These are phyloP conservation scores for Tenthredo notha DNA, from an alignment of 2,888 invertebrate species.

Conservation along the genomic window DNA sequence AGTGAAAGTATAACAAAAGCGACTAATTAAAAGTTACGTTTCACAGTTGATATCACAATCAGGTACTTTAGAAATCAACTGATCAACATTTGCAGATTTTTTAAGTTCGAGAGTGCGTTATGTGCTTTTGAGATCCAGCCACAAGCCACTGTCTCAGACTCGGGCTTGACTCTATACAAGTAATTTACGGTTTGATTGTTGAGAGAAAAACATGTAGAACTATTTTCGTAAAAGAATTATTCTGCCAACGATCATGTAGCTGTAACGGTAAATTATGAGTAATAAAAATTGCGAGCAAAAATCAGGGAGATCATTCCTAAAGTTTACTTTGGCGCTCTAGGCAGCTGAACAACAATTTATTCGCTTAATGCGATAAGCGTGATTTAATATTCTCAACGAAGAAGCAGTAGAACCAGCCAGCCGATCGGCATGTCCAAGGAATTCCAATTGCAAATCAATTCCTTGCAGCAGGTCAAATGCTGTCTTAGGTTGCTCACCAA, in stretches of 20 bases:
- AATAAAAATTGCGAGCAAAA: neutral
- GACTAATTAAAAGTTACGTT: constrained; percentile 1
- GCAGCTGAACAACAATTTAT: neutral
- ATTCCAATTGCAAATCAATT: constrained; percentile 55
- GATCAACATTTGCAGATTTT: neutral
- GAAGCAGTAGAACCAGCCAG: neutral
- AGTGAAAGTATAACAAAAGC: constrained; percentile 35
- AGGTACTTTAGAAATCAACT: constrained; percentile 1
- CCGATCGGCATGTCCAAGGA: constrained; percentile 49
- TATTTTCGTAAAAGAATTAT: neutral
- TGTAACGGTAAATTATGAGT: neutral
- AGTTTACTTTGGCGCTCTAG: neutral
- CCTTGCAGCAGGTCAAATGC: constrained; percentile 30
- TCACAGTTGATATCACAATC: neutral
- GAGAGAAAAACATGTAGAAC: neutral
- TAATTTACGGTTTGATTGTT: neutral
- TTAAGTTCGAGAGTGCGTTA: neutral
- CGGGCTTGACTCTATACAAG: neutral
- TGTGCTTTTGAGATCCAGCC: neutral
- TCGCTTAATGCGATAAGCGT: constrained; percentile 1
- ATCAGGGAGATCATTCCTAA: neutral
- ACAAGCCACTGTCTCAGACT: neutral
- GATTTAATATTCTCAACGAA: constrained; percentile 26
- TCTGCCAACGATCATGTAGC: neutral
- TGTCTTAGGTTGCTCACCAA: neutral